phyloP scores from a whole-genome alignment of 2,797 vertebrate species.

The Chloroceryle amazona region DNA sequence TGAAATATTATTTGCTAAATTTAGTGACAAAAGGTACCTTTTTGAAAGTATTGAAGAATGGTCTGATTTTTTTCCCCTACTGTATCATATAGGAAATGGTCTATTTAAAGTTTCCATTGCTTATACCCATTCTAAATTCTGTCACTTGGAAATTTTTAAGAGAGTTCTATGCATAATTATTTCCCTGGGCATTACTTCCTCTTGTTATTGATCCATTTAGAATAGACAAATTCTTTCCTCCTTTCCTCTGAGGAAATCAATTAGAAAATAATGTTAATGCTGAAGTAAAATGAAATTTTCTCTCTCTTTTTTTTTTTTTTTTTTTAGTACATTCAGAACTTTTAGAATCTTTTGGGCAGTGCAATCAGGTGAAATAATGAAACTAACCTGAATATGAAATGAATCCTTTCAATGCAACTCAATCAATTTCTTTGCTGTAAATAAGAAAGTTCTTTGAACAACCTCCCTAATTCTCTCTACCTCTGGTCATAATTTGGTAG shows the following conservation, averaged over 20 bases:
- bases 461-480: background rate
- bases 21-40: background rate
- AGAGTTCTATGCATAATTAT: constrained; percentile 1
- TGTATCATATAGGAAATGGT: background rate
- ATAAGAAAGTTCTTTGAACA: background rate
- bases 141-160: background rate
- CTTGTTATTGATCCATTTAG: background rate
- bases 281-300: background rate
- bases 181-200: background rate
- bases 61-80: background rate
- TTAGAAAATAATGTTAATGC: background rate
- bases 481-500: background rate
- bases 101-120: constrained; percentile 5
- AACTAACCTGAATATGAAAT: background rate
- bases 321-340: background rate
- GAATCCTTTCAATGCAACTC: background rate
- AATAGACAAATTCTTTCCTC: background rate
- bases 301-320: background rate
- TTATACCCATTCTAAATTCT: constrained; percentile 5
- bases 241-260: constrained; percentile 2
- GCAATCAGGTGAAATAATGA: background rate
- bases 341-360: background rate
- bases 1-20: constrained; percentile 1
- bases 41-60: background rate
- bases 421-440: background rate